Evolutionary conservation across 2,888 invertebrate genomes (phyloP).

Genomic region (Chalcis sispes): DNA sequence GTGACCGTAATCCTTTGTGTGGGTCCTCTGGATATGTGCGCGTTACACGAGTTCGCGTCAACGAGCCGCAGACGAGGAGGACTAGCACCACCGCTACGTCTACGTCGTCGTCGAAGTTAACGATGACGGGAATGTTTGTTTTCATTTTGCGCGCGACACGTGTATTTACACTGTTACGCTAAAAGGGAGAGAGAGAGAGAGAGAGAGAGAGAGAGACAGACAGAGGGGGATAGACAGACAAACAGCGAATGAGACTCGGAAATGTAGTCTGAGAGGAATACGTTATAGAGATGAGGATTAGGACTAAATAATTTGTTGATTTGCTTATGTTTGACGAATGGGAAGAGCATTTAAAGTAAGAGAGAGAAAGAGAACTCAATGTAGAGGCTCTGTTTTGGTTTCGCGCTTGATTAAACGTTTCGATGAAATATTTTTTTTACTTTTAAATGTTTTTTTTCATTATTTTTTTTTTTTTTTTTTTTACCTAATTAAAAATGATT

Average conservation of each 20-base stretch:
- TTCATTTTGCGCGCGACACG: slow-evolving; percentile 51
- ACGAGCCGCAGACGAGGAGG: slow-evolving; percentile 13
- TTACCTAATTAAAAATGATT: too few species aligned
- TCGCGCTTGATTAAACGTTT: too few species aligned
- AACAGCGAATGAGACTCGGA: slow-evolving; percentile 27
- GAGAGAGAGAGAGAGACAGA: not conserved
- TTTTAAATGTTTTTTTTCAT: too few species aligned
- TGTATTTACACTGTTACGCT: slow-evolving; percentile 45
- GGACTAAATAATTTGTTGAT: slow-evolving; percentile 42
- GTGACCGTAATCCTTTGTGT: too few species aligned
- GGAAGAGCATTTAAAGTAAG: too few species aligned
- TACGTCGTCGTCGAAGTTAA: not conserved
- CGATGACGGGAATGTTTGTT: slow-evolving; percentile 39
- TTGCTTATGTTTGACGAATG: too few species aligned
- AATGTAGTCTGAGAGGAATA: slow-evolving; percentile 5
- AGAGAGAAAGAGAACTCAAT: too few species aligned
- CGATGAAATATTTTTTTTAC: too few species aligned
- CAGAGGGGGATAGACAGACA: not conserved
- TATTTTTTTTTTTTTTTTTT: too few species aligned
- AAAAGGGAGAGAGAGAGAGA: not conserved
- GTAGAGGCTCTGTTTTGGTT: too few species aligned
- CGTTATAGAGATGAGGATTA: slow-evolving; percentile 15
- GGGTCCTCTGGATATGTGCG: not conserved
- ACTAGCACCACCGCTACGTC: too few species aligned
- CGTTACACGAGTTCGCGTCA: not conserved